Base-by-base conservation (phyloP, 2,888 invertebrate genomes). In the Chromoteleia sp. region DNA sequence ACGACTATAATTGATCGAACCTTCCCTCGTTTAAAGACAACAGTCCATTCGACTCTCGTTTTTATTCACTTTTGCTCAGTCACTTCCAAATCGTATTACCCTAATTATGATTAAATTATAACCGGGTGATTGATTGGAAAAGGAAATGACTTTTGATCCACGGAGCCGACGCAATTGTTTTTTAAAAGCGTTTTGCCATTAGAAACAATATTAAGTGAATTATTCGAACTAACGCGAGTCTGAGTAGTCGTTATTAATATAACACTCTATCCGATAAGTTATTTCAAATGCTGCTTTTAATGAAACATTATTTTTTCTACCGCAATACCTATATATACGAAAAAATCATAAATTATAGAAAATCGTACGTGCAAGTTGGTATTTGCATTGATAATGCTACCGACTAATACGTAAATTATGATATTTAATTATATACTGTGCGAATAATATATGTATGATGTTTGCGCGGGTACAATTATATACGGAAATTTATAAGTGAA, bases 61-160 rank as follows among this genome's bases (percentile, higher is more conserved):
- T 67, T 52, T 45, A 43, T 41, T 36, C 48, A 12, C 45, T 71
- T 63, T 41, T 15, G 74, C 70, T 50, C 21, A 29, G 61, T 79
- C 74, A 68, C 19, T 50, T 45, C 43, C 21, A 48, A 61, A 79
- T 59, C 52, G 43, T 41, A 54, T 63, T 58, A 58, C 4, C 39
- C 50, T 70, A 48, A 70, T 75, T 70, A 50, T 14, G 30, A 70
- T 74, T 45, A 41, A 68, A 68, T 74, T 14, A 39, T 48, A 21
- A 70, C 12, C 14, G 17, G 14, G n/a, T 80, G 74, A 80, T 80
- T 70, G 63, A 80, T 74, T 75, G n/a, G 3, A 19, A 58, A 15
- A 36, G 78, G 67, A 67, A 78, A 21, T 71, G 77, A 76, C 59
- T 67, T 67, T 71, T 19, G 29, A 8, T 43, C 33, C 33, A n/a